These are phyloP conservation scores for Vesta saturnalis DNA, from an alignment of 2,888 invertebrate species.

Conservation along the genomic window DNA sequence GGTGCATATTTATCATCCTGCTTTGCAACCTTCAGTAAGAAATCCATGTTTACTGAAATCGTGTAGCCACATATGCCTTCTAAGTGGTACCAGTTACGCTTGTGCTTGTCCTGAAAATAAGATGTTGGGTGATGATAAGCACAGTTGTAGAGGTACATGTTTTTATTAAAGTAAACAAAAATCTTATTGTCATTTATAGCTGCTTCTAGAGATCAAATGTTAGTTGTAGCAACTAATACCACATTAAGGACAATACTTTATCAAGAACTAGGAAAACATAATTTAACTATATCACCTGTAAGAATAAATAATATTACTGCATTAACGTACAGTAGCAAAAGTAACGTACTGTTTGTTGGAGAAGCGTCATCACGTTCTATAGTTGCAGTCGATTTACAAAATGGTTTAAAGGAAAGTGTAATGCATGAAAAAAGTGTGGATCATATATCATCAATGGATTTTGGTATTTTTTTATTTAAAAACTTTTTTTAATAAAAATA, in stretches of 20 bases:
- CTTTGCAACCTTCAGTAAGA: conserved; percentile 61
- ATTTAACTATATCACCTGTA: conserved; percentile 58
- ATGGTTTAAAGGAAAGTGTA: conserved; percentile 31
- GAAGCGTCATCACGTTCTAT: conserved; percentile 64
- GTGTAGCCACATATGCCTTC: conserved; percentile 83
- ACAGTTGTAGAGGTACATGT: conserved; percentile 66
- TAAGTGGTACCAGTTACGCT: conserved; percentile 68
- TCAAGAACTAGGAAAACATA: conserved; percentile 73
- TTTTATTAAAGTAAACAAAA: background rate
- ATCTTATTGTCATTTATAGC: conserved; percentile 11
- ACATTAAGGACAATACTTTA: conserved; percentile 72
- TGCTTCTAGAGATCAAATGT: conserved; percentile 42
- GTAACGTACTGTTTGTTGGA: conserved; percentile 65
- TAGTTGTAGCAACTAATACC: conserved; percentile 69
- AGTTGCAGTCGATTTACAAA: conserved; percentile 58
- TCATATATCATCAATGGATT: conserved; percentile 67
- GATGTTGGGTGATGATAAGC: conserved; percentile 65
- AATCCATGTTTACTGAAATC: conserved; percentile 72
- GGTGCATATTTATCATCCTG: conserved; percentile 79
- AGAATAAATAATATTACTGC: conserved; percentile 68
- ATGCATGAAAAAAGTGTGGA: background rate
- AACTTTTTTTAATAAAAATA: no score
- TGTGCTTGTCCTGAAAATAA: conserved; percentile 85
- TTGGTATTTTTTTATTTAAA: no score
- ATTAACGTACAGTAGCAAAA: conserved; percentile 72